Conservation (phyloP, 2,797 vertebrate species). For the Arctocebus calabarensis region DNA sequence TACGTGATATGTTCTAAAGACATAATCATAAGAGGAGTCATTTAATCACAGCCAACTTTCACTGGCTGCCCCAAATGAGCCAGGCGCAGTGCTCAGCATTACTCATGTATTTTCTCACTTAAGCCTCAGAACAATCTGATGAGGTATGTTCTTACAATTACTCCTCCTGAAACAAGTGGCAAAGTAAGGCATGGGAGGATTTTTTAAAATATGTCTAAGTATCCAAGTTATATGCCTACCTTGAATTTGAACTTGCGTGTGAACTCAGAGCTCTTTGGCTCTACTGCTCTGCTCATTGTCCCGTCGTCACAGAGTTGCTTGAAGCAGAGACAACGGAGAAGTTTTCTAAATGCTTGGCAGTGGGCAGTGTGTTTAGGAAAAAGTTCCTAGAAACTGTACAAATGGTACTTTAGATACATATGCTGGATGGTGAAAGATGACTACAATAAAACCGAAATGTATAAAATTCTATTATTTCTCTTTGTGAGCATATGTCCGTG, state of each 20-base stretch:
- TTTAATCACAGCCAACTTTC: slow-evolving; percentile 59
- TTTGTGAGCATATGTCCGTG: slow-evolving; percentile 23
- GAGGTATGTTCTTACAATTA: slow-evolving; percentile 45
- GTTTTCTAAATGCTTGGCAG: not conserved
- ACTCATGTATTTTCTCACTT: slow-evolving; percentile 47
- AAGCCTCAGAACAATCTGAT: slow-evolving; percentile 29
- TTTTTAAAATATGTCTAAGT: slow-evolving; percentile 55
- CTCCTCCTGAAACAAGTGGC: slow-evolving; percentile 62
- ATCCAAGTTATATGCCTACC: slow-evolving; percentile 6
- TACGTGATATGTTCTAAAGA: slow-evolving; percentile 51
- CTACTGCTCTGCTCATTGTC: not conserved
- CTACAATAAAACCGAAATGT: slow-evolving; percentile 53
- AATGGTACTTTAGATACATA: not conserved
- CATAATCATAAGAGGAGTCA: slow-evolving; percentile 36
- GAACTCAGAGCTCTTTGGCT: not conserved
- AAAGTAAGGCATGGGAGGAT: slow-evolving; percentile 38
- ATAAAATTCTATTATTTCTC: not conserved
- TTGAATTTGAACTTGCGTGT: not conserved
- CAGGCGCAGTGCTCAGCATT: slow-evolving; percentile 38
- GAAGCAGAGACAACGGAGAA: not conserved
- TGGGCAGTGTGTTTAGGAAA: not conserved
- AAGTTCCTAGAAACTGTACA: not conserved
- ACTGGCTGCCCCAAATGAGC: slow-evolving; percentile 14
- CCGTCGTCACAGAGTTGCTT: not conserved
- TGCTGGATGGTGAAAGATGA: not conserved